phyloP scores from a whole-genome alignment of 2,797 vertebrate genomes.

The Pitangus sulphuratus region DNA sequence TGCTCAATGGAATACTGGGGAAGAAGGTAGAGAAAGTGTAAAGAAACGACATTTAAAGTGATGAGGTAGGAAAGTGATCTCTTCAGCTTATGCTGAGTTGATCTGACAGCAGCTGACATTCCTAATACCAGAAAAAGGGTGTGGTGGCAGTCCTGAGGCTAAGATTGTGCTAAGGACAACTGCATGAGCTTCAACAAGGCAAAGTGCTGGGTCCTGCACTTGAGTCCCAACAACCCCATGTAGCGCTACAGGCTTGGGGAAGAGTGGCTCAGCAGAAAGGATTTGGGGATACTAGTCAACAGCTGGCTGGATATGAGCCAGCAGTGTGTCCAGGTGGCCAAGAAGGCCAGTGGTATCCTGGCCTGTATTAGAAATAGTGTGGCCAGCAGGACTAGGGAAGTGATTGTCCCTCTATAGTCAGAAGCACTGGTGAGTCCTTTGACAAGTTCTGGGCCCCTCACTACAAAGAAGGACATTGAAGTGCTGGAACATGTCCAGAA shows the following conservation, averaged over 20 bases:
- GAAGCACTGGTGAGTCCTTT: not conserved
- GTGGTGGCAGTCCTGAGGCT: not conserved
- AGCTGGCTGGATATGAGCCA: not conserved
- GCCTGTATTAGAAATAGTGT: too few relatives aligned
- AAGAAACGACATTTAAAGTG: not conserved
- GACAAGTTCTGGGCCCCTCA: not conserved
- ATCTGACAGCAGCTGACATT: not conserved
- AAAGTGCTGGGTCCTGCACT: not conserved
- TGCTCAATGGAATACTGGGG: not conserved
- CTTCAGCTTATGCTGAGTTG: not conserved
- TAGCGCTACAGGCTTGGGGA: not conserved
- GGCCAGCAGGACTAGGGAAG: not conserved
- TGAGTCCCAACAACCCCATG: not conserved
- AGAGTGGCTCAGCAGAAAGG: not conserved
- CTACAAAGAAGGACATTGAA: not conserved
- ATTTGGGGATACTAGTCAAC: not conserved
- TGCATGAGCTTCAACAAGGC: not conserved
- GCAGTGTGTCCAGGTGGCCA: not conserved
- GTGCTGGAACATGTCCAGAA: not conserved
- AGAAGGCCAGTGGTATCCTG: not conserved
- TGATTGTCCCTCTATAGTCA: too few relatives aligned
- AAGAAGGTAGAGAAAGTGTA: not conserved
- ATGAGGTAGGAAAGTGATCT: not conserved
- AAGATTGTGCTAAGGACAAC: not conserved
- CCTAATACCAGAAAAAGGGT: not conserved